phyloP scores from a whole-genome alignment of 2,113 vertebrate species.

The Atrichornis clamosus region DNA sequence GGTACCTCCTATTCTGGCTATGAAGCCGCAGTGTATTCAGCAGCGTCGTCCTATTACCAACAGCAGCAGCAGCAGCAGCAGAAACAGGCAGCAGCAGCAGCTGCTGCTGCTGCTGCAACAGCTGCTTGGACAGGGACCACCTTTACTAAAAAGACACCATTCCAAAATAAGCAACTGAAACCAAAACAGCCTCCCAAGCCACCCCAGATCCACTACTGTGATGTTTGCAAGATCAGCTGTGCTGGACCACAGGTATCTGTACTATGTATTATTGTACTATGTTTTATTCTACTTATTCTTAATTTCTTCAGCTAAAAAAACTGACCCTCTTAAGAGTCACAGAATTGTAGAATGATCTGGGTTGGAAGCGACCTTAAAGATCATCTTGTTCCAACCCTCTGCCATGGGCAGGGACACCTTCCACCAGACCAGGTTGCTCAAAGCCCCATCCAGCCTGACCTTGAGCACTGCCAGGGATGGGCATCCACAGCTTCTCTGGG shows the following conservation, averaged over 20 bases:
- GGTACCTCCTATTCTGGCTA: slow-evolving; percentile 97
- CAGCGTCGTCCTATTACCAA: slow-evolving; percentile 95
- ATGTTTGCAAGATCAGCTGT: slow-evolving; percentile 99
- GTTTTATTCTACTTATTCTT: neutral
- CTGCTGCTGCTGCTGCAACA: slow-evolving; percentile 88
- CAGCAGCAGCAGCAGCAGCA: slow-evolving; percentile 90
- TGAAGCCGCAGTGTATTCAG: slow-evolving; percentile 97
- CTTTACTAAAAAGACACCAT: slow-evolving; percentile 94
- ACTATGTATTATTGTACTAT: slow-evolving; percentile 19
- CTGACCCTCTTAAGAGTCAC: neutral
- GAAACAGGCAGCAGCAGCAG: slow-evolving; percentile 89
- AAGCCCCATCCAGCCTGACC: neutral
- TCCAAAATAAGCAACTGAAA: slow-evolving; percentile 95
- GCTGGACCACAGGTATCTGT: slow-evolving; percentile 92
- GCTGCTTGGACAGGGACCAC: slow-evolving; percentile 94
- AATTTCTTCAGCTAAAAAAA: neutral
- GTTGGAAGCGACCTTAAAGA: neutral
- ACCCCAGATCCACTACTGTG: slow-evolving; percentile 98
- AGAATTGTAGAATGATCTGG: neutral
- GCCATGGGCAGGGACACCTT: neutral
- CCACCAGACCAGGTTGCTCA: neutral
- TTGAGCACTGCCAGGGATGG: neutral
- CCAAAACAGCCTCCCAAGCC: slow-evolving; percentile 97
- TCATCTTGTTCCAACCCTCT: neutral
- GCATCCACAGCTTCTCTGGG: neutral